Percentiles rank a stretch among this genome's conserved stretches.
phyloP scores from a whole-genome alignment of 2,797 vertebrate species.

The Poliocrania exsul region DNA sequence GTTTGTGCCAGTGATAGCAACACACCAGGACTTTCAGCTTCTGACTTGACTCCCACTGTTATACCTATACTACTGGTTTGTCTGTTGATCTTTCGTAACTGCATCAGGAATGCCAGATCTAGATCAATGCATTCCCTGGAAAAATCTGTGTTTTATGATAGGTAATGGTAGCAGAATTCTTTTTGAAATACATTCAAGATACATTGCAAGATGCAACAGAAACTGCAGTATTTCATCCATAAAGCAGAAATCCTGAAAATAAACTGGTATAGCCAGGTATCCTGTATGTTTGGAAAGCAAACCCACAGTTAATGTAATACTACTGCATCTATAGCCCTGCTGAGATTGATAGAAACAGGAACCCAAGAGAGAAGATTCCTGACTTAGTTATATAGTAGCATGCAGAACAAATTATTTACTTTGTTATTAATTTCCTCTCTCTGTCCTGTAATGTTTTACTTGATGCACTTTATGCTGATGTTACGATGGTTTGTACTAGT shows the following conservation, averaged over 20 bases:
- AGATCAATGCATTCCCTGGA: not conserved
- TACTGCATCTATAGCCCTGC: not conserved
- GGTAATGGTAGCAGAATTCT: not conserved
- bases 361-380: not conserved
- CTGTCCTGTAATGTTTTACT: not conserved
- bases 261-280: not conserved
- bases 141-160: not conserved
- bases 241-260: not conserved
- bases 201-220: not conserved
- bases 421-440: not conserved
- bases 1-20: not conserved
- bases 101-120: not conserved
- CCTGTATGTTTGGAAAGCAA: not conserved
- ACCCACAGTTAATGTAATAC: not conserved
- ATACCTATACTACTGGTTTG: not conserved
- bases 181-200: not conserved
- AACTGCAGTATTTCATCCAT: not conserved
- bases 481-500: not conserved
- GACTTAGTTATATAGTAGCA: not conserved
- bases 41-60: not conserved
- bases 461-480: not conserved
- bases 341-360: not conserved
- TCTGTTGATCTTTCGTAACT: not conserved
- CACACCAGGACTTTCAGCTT: not conserved
- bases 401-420: not conserved